phyloP scores from a whole-genome alignment of 2,888 invertebrate genomes.

The Leptinotarsa peninsularis region DNA sequence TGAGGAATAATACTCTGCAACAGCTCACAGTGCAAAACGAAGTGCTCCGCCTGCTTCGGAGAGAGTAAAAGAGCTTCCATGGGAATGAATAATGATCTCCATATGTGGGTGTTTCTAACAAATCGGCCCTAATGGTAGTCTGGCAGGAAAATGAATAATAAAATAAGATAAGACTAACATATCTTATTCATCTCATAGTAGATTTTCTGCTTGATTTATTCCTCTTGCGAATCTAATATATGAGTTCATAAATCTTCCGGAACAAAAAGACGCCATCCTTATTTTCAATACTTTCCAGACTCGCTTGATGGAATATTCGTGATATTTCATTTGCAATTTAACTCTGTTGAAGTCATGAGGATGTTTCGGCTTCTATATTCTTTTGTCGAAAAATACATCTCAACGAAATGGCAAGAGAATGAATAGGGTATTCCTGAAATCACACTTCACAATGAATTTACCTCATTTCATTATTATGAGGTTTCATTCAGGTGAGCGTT shows the following conservation, averaged over 20 bases:
- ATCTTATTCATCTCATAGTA: constrained; percentile 42
- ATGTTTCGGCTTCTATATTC: no score
- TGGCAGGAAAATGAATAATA: constrained; percentile 44
- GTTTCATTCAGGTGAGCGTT: no score
- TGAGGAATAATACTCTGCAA: neutral
- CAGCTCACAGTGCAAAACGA: neutral
- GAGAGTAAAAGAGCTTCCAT: constrained; percentile 5
- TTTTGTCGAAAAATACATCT: no score
- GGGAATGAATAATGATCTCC: constrained; percentile 36
- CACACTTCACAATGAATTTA: no score
- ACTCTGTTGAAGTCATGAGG: neutral
- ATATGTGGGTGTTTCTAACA: constrained; percentile 42
- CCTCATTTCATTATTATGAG: no score
- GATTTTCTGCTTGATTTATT: constrained; percentile 45
- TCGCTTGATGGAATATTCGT: constrained; percentile 8
- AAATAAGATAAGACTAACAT: constrained; percentile 39
- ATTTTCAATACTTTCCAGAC: constrained; percentile 1
- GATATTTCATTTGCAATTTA: neutral
- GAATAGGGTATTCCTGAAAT: no score
- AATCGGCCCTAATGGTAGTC: constrained; percentile 44
- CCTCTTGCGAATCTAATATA: constrained; percentile 34
- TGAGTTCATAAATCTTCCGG: constrained; percentile 33
- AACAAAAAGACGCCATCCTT: constrained; percentile 20
- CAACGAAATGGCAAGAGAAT: no score
- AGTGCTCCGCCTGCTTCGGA: neutral